A percentile compares a stretch with the other conserved stretches of the same genome.
Evolutionary conservation across 2,113 vertebrate species (phyloP).

Genomic region (Trogon melanurus): DNA sequence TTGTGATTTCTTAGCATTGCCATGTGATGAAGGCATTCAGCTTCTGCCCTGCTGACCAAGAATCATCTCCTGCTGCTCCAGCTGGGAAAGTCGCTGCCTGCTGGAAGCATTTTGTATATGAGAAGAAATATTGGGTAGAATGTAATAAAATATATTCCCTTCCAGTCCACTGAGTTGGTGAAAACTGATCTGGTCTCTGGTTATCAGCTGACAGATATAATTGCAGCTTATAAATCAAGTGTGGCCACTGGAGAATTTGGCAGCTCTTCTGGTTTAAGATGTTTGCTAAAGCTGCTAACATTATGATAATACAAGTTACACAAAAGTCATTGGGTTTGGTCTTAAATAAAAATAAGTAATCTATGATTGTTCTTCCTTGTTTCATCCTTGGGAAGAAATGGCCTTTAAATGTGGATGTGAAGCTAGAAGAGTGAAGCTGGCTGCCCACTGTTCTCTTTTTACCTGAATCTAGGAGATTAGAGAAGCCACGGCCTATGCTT

Average conservation of each 20-base stretch:
- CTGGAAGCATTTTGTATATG: background rate
- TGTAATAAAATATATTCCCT: conserved; percentile 35
- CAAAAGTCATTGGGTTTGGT: background rate
- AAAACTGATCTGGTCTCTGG: conserved; percentile 8
- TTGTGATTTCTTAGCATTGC: background rate
- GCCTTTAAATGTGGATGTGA: background rate
- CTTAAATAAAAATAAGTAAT: background rate
- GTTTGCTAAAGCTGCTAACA: background rate
- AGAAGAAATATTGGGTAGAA: background rate
- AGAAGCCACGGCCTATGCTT: background rate
- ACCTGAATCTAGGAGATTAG: background rate
- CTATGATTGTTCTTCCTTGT: background rate
- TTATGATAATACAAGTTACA: background rate
- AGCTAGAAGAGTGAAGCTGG: background rate
- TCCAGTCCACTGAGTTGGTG: conserved; percentile 10
- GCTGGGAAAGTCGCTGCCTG: background rate
- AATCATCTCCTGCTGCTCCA: conserved; percentile 11
- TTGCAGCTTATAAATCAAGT: conserved; percentile 27
- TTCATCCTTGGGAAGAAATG: background rate
- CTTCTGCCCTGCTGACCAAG: conserved; percentile 8
- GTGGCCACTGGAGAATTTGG: conserved; percentile 30
- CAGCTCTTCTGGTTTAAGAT: background rate
- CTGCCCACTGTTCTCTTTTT: background rate
- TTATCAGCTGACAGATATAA: conserved; percentile 57
- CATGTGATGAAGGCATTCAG: background rate